Conservation (phyloP, 2,797 vertebrate genomes). For the Muscicapa comitata region DNA sequence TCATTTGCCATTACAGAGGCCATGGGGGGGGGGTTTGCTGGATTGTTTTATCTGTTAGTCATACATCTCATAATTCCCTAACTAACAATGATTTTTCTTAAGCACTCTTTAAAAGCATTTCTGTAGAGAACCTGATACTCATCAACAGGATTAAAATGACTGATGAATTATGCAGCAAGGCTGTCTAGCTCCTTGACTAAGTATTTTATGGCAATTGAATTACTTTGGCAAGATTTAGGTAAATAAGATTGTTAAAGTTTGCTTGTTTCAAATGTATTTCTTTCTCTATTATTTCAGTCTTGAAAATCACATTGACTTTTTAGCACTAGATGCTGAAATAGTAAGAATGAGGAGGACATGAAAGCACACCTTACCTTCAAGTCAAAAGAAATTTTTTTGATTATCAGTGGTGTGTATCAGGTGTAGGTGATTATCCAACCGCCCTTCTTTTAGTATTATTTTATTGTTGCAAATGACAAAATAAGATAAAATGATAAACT, state of each 20-base stretch:
- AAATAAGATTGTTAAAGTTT: slow-evolving; percentile 33
- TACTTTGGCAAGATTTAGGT: slow-evolving; percentile 31
- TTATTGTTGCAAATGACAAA: neutral
- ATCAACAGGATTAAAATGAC: slow-evolving; percentile 45
- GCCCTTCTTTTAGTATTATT: neutral
- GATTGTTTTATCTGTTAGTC: slow-evolving; percentile 33
- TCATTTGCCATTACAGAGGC: neutral
- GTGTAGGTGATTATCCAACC: neutral
- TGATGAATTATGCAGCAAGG: slow-evolving; percentile 57
- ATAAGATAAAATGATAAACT: neutral
- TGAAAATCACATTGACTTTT: neutral
- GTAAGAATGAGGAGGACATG: neutral
- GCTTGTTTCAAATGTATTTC: neutral
- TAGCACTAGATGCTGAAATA: neutral
- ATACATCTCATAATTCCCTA: slow-evolving; percentile 13
- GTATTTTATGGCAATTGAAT: slow-evolving; percentile 37
- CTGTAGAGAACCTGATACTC: slow-evolving; percentile 24
- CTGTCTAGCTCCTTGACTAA: slow-evolving; percentile 49
- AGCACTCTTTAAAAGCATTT: slow-evolving; percentile 50
- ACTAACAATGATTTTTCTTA: slow-evolving; percentile 30
- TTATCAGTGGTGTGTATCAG: neutral
- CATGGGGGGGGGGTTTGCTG: neutral
- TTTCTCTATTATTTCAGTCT: neutral
- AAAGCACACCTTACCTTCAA: neutral
- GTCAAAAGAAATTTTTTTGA: neutral